Conservation (phyloP, 2,113 vertebrate genomes). For the Egretta garzetta region DNA sequence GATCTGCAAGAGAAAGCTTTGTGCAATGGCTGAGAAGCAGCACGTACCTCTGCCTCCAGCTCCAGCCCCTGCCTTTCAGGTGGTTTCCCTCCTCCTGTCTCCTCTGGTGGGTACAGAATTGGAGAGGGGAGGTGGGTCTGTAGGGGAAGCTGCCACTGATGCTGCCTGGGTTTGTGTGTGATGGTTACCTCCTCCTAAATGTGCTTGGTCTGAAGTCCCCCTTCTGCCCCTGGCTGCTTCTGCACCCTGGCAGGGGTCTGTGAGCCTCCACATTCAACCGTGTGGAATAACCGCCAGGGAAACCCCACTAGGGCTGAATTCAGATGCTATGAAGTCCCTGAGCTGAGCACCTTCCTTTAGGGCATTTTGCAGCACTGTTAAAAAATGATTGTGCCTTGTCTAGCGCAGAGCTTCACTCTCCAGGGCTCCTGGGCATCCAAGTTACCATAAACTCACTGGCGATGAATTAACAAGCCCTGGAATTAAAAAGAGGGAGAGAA, state of each 20-base stretch:
- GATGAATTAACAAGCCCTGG: background rate
- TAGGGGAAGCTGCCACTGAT: background rate
- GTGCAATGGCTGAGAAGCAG: background rate
- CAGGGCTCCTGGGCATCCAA: background rate
- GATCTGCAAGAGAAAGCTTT: background rate
- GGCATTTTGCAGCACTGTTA: background rate
- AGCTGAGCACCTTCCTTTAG: fast-evolving
- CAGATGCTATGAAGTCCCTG: fast-evolving
- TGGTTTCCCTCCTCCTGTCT: background rate
- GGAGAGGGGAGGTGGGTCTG: background rate
- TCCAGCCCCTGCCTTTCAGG: background rate
- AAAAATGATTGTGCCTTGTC: background rate
- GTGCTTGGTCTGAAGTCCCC: background rate
- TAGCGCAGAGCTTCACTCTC: background rate
- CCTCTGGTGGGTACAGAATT: background rate
- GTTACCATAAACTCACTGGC: background rate
- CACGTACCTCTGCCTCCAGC: background rate
- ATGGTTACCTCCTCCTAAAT: background rate
- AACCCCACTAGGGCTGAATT: background rate
- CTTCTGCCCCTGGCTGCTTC: background rate
- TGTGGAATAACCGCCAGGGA: background rate
- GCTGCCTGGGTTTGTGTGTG: background rate
- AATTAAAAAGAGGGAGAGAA: background rate
- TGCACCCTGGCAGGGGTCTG: too few relatives aligned
- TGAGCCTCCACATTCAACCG: fast-evolving